phyloP scores from a whole-genome alignment of 1,140 invertebrate species.

The Mylabris phalerata region DNA sequence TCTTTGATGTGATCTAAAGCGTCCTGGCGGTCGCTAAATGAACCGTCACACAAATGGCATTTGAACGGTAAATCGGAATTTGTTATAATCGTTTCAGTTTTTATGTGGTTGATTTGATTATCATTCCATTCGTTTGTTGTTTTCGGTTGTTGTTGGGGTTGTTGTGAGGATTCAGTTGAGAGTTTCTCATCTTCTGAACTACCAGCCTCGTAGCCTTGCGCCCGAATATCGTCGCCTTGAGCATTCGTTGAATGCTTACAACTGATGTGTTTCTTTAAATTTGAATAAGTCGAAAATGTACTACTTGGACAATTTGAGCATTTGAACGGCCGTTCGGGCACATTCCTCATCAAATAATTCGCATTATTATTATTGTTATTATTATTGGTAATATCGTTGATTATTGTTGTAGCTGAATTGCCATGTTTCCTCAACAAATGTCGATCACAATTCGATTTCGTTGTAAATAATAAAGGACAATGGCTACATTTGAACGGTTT shows the following conservation, averaged over 20 bases:
- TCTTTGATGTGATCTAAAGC: slow-evolving; percentile 75
- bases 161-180: slow-evolving; percentile 21
- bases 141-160: slow-evolving; percentile 12
- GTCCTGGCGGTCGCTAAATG: slow-evolving; percentile 69
- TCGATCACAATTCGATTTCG: slow-evolving; percentile 94
- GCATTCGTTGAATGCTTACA: slow-evolving; percentile 55
- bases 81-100: slow-evolving; percentile 24
- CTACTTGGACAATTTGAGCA: slow-evolving; percentile 78
- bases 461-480: slow-evolving; percentile 89
- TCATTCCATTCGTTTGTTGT: slow-evolving; percentile 23
- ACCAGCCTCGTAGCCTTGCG: slow-evolving; percentile 43
- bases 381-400: slow-evolving; percentile 33
- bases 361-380: slow-evolving; percentile 29
- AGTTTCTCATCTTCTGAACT: slow-evolving; percentile 42
- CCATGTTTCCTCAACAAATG: slow-evolving; percentile 86
- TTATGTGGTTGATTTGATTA: slow-evolving; percentile 2
- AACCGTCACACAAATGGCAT: slow-evolving; percentile 86
- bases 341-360: slow-evolving; percentile 56
- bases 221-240: slow-evolving; percentile 40
- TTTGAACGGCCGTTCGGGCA: slow-evolving; percentile 75
- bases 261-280: slow-evolving; percentile 68
- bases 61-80: slow-evolving; percentile 73
- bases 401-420: slow-evolving; percentile 40
- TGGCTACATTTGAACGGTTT: slow-evolving; percentile 92
- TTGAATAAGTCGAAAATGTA: slow-evolving; percentile 76